Conservation (phyloP, 2,888 invertebrate genomes). For the Matsumyia berberina region DNA sequence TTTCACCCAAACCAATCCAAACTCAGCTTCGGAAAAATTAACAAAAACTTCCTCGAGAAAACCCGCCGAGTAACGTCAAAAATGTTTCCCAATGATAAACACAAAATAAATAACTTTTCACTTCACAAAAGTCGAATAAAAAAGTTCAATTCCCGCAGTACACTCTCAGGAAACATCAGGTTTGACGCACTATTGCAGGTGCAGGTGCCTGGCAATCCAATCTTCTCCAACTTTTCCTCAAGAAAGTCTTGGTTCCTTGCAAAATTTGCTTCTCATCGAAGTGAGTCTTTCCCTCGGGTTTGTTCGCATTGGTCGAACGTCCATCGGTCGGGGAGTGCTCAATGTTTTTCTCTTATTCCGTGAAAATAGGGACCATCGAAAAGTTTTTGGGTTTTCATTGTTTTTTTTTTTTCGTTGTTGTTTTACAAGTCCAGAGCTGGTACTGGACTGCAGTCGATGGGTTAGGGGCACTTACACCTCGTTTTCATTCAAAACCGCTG, state of each 20-base stretch:
- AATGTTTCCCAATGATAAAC: background rate
- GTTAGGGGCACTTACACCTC: constrained; percentile 20
- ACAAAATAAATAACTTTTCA: constrained; percentile 24
- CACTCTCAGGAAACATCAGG: background rate
- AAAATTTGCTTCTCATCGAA: constrained; percentile 16
- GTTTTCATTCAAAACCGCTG: constrained; percentile 28
- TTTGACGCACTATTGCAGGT: constrained; percentile 2
- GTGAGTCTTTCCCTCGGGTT: background rate
- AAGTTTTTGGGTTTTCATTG: constrained; percentile 8
- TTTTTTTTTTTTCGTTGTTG: constrained; percentile 1
- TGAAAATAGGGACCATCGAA: background rate
- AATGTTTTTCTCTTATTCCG: background rate
- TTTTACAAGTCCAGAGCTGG: constrained; percentile 28
- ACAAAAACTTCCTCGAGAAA: background rate
- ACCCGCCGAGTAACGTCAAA: background rate
- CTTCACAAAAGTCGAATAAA: constrained; percentile 8
- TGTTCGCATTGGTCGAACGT: too few relatives aligned
- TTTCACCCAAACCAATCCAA: too few relatives aligned
- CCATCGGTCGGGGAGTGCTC: too few relatives aligned
- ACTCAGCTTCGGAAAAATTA: background rate
- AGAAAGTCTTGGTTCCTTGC: background rate
- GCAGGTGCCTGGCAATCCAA: background rate
- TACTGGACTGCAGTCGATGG: background rate
- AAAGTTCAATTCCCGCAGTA: constrained; percentile 13
- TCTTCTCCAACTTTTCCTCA: constrained; percentile 11